Base-by-base conservation (phyloP, 2,888 invertebrate species). In the Tinea pellionella region DNA sequence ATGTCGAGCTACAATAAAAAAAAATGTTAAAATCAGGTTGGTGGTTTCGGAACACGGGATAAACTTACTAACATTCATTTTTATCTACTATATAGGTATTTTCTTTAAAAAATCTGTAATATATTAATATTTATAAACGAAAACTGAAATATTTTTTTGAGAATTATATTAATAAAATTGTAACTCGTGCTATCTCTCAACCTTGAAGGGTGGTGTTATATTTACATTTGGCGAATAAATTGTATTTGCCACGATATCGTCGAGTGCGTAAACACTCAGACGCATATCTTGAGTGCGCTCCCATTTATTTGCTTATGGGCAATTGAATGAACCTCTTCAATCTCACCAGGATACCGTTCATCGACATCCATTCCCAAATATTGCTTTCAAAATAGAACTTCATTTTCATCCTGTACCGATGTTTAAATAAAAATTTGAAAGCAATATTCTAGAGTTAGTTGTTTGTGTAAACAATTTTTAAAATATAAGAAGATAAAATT, bases 211-310 rank as follows among this genome's bases (percentile, higher is more conserved):
- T 37, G 37, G 37, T 37, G 6, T 60, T 12, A 60, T 60, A 13
- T 60, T 60, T 55, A 9, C 42, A 42, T 56, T 41, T 55, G 12
- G 42, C 60, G 55, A 56, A 55, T 56, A 56, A 60, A 55, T 55
- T 19, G n/a, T 55, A 29, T 55, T 55, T 55, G 18, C 55, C n/a
- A 13, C 29, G 18, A 18, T 37, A 37, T 37, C 32, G 15, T 68
- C 62, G 64, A 72, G 67, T 67, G 64, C 53, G 62, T 65, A 67
- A 69, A 69, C 67, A 70, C 69, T 71, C 61, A 47, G 57, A 62
- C 62, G 62, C 63, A 63, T 63, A 63, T 47, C 62, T 59, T 13
- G 42, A 59, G 61, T 57, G 55, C 42, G 43, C 47, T 29, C 61
- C 60, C 41, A 53, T 37, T 51, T 53, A 53, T 32, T 37, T 60